Evolutionary conservation across 1,140 invertebrate species (phyloP).

Genomic region (Cryptotermes secundus): DNA sequence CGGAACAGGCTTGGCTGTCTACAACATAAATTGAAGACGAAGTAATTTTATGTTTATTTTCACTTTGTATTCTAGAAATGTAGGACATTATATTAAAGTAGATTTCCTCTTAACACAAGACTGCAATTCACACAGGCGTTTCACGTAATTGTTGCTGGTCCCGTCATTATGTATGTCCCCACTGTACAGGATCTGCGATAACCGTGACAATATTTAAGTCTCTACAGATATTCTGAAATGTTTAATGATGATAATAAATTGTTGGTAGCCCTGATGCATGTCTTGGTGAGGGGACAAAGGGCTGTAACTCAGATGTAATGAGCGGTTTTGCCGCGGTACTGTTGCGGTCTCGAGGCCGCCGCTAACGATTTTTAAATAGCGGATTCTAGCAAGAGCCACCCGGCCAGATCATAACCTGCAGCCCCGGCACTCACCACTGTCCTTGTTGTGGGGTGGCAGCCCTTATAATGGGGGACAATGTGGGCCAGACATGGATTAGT

Average conservation of each 20-base stretch:
- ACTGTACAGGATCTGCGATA: no score
- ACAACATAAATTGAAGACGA: no score
- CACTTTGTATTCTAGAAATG: no score
- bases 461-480: background rate
- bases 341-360: background rate
- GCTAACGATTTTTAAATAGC: conserved; percentile 15
- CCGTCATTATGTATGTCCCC: no score
- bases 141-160: no score
- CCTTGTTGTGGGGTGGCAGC: conserved; percentile 7
- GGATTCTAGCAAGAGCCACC: background rate
- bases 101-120: no score
- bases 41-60: no score
- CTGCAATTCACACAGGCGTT: no score
- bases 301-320: conserved; percentile 18
- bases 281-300: background rate
- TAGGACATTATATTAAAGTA: no score
- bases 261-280: background rate
- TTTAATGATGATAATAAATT: background rate
- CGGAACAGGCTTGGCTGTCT: no score
- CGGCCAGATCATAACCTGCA: background rate
- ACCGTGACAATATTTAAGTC: no score
- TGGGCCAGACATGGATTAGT: background rate
- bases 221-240: no score
- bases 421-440: background rate
- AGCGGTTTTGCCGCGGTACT: background rate